Percentiles rank a stretch among this genome's conserved stretches.
Conservation (phyloP, 1,140 invertebrate genomes). For the Scaptomyza hsui region DNA sequence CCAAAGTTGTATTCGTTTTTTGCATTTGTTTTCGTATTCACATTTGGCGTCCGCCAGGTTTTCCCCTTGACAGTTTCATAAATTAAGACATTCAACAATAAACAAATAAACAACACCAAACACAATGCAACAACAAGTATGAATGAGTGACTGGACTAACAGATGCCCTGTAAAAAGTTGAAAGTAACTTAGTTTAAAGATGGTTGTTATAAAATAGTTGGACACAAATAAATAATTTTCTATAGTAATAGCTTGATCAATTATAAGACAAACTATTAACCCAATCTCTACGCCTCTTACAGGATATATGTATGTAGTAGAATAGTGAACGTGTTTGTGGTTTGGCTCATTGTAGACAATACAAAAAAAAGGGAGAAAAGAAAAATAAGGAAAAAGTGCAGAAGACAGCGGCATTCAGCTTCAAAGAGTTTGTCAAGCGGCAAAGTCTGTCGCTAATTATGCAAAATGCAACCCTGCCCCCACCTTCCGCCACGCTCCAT, state of each 20-base stretch:
- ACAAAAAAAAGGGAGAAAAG: no score
- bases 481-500: not conserved
- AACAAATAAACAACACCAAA: slow-evolving; percentile 56
- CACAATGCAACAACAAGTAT: slow-evolving; percentile 26
- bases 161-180: slow-evolving; percentile 5
- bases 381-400: slow-evolving; percentile 8
- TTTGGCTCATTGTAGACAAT: slow-evolving; percentile 20
- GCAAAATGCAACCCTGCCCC: slow-evolving; percentile 31
- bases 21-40: slow-evolving; percentile 1
- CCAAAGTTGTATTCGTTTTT: slow-evolving; percentile 1
- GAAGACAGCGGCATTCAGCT: slow-evolving; percentile 50
- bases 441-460: slow-evolving; percentile 81
- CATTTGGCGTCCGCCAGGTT: slow-evolving; percentile 28
- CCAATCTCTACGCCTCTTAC: not conserved
- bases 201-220: no score
- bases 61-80: slow-evolving; percentile 67
- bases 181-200: no score
- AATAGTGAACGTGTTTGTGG: slow-evolving; percentile 49
- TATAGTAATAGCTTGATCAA: no score
- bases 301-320: no score
- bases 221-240: no score
- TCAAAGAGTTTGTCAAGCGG: slow-evolving; percentile 80
- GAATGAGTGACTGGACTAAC: not conserved
- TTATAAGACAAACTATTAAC: no score
- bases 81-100: slow-evolving; percentile 82